Evolutionary conservation across 1,140 invertebrate genomes (phyloP).

Genomic region (Meloidogyne chitwoodi): DNA sequence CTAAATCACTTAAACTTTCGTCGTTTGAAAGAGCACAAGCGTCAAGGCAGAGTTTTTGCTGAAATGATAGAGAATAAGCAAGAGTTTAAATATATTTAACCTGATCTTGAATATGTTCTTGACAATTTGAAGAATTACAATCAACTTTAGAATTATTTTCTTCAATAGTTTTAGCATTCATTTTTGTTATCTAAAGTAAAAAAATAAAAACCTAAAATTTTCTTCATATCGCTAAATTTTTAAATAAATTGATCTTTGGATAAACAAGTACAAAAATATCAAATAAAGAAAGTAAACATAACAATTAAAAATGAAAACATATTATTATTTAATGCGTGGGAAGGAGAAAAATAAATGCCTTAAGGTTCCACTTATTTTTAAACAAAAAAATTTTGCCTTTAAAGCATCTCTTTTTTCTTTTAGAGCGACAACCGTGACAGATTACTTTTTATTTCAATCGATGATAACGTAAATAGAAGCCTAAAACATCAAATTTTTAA

Average conservation of each 20-base stretch:
- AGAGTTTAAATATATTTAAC: background rate
- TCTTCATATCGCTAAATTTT: background rate
- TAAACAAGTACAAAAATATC: background rate
- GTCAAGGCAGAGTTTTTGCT: background rate
- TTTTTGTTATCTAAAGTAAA: background rate
- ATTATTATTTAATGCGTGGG: background rate
- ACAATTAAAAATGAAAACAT: background rate
- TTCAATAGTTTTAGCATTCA: background rate
- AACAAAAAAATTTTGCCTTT: background rate
- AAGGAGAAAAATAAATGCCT: background rate
- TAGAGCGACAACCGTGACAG: background rate
- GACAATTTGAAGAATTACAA: background rate
- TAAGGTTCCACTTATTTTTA: background rate
- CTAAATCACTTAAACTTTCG: conserved; percentile 9
- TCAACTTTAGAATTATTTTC: background rate
- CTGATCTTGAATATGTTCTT: background rate
- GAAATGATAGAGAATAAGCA: background rate
- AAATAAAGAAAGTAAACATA: background rate
- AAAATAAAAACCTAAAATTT: background rate
- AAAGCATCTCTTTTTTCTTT: background rate
- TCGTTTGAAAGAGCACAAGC: conserved; percentile 15
- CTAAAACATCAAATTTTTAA: background rate
- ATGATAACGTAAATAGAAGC: background rate
- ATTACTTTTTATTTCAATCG: background rate
- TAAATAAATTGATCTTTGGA: background rate